Percentiles rank a stretch among this genome's conserved stretches.
These are phyloP conservation scores for Lepidostoma basale DNA, from an alignment of 1,140 invertebrate species.

Conservation along the genomic window DNA sequence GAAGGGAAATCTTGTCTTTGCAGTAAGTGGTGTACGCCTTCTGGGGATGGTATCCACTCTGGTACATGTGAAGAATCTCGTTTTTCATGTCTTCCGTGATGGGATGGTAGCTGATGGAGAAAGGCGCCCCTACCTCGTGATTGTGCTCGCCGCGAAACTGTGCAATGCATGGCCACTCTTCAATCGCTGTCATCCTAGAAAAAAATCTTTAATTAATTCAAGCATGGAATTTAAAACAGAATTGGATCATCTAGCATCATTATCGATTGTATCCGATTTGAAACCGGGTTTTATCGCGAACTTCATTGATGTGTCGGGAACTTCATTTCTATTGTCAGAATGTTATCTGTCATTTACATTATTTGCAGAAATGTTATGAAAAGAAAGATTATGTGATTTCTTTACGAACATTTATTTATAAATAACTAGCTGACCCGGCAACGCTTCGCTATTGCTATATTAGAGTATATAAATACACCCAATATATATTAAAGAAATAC, in stretches of 20 bases:
- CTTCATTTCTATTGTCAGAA: too few relatives aligned
- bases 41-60: neutral
- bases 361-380: too few relatives aligned
- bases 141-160: constrained; percentile 2
- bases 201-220: neutral
- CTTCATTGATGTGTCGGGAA: neutral
- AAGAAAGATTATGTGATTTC: too few relatives aligned
- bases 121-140: neutral
- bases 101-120: neutral
- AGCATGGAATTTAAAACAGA: too few relatives aligned
- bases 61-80: neutral
- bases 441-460: too few relatives aligned
- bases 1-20: neutral
- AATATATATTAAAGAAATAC: too few relatives aligned
- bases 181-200: neutral
- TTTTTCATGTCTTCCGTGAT: constrained; percentile 3
- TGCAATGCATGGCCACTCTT: neutral
- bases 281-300: neutral
- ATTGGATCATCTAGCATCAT: neutral
- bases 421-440: too few relatives aligned
- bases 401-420: too few relatives aligned
- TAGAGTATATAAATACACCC: too few relatives aligned
- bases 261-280: neutral
- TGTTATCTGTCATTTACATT: too few relatives aligned
- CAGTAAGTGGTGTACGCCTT: neutral